Evolutionary conservation across 2,888 invertebrate species (phyloP), one percentile per base, ranked within the genome.

Genomic region (Venusia cambrica): DNA sequence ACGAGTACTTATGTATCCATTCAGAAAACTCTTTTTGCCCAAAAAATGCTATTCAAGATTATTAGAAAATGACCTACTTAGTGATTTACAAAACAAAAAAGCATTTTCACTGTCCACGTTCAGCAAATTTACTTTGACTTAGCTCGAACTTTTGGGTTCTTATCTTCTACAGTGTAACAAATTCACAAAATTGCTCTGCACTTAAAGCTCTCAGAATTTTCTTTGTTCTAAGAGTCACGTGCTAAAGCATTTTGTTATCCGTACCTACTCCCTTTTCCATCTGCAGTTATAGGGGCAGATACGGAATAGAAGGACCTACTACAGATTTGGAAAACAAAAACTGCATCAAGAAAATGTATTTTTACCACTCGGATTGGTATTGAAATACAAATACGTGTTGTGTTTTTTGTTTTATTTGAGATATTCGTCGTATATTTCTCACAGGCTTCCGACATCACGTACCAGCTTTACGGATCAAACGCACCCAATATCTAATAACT

Each of bases 171-270:
- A 14, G 21, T 27, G 31, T 31, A 16, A 49, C 50, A 50, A 57
- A 56, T 54, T 45, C 41, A 36, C 33, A 21, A 41, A 44, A 48
- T 60, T 57, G 60, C 65, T 64, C 54, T 45, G 58, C 55, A 48
- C 44, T 45, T 45, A 59, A 68, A 66, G 60, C 60, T 58, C 44
- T 54, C 59, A 52, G 61, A 65, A 66, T 72, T 62, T 73, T 69
- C 69, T 71, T 75, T 73, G 69, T 73, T 65, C 59, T 62, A 62
- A 72, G 48, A 58, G 50, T 74, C 84, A 81, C 84, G 78, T 79
- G 63, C 73, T 59, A 59, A 66, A 73, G 72, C 71, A 61, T 77
- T 81, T 78, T 80, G 79, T 78, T 76, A 77, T 69, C 61, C 61
- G 42, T 48, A 51, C 60, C n/a, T n/a, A n/a, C n/a, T n/a, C 54